Evolutionary conservation across 2,113 vertebrate species (phyloP).

Genomic region (Gnathonemus echidnorhynchus): DNA sequence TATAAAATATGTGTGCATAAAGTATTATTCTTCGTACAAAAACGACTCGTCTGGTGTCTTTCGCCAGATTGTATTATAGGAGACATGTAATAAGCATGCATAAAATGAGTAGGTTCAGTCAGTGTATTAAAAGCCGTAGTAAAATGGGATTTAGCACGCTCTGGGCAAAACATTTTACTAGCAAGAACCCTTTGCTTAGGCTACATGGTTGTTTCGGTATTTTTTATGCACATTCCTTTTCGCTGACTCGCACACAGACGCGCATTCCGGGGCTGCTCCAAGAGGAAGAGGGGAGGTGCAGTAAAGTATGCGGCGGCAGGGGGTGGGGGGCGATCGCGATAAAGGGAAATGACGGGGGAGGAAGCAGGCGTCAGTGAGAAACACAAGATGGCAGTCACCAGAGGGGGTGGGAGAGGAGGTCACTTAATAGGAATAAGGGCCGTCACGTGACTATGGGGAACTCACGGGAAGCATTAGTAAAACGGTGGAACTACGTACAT

Average conservation of each 20-base stretch:
- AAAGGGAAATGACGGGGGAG: neutral
- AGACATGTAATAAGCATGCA: neutral
- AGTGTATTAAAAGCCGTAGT: neutral
- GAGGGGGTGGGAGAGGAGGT: neutral
- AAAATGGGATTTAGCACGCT: neutral
- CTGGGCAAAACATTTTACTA: neutral
- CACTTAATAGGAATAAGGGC: neutral
- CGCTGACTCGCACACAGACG: neutral
- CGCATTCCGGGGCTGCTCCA: neutral
- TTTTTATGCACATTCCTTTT: neutral
- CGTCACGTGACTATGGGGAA: neutral
- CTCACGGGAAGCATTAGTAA: neutral
- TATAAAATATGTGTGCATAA: neutral
- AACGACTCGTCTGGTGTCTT: neutral
- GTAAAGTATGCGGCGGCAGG: neutral
- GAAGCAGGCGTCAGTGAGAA: neutral
- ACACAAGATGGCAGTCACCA: neutral
- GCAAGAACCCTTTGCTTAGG: neutral
- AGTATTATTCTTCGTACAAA: neutral
- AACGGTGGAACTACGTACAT: neutral
- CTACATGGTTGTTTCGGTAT: neutral
- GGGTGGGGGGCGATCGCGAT: neutral
- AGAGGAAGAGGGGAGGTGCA: neutral
- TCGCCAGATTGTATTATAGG: neutral
- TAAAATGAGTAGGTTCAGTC: neutral